Percentiles rank a stretch among this genome's conserved stretches.
Evolutionary conservation across 53 echinoderm and acorn worm genomes (phyloP).

Genomic region (Echinarachnius parma): DNA sequence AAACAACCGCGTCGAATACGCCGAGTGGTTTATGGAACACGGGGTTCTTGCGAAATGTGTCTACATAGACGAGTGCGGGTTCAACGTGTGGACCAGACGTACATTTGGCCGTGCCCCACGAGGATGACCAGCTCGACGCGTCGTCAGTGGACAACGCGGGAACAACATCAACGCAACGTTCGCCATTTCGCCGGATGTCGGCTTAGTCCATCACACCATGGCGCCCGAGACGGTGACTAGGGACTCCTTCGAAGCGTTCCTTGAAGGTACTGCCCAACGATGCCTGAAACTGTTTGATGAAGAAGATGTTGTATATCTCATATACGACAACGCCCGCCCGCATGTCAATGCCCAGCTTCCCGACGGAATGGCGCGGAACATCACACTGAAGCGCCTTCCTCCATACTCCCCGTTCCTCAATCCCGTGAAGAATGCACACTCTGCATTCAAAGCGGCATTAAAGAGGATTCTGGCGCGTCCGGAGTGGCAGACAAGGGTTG

Average conservation of each 20-base stretch:
- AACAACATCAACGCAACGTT: background rate
- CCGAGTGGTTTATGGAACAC: too few relatives aligned
- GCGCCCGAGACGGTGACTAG: background rate
- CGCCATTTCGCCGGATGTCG: background rate
- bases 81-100: constrained; percentile 45
- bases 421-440: background rate
- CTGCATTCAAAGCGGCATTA: background rate
- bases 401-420: too few relatives aligned
- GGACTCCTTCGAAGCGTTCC: background rate
- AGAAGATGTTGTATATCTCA: too few relatives aligned
- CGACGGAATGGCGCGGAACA: background rate
- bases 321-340: background rate
- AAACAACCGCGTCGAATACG: too few relatives aligned
- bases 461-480: background rate
- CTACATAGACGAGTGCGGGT: constrained; percentile 48
- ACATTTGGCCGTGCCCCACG: too few relatives aligned
- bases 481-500: background rate
- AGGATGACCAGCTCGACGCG: too few relatives aligned
- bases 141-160: too few relatives aligned
- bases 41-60: constrained; percentile 26
- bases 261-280: background rate
- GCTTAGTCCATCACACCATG: constrained; percentile 5
- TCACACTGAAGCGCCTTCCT: background rate
- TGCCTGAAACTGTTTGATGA: too few relatives aligned
- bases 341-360: background rate